Evolutionary conservation across 2,888 invertebrate species (phyloP).

Genomic region (Spodoptera exigua): DNA sequence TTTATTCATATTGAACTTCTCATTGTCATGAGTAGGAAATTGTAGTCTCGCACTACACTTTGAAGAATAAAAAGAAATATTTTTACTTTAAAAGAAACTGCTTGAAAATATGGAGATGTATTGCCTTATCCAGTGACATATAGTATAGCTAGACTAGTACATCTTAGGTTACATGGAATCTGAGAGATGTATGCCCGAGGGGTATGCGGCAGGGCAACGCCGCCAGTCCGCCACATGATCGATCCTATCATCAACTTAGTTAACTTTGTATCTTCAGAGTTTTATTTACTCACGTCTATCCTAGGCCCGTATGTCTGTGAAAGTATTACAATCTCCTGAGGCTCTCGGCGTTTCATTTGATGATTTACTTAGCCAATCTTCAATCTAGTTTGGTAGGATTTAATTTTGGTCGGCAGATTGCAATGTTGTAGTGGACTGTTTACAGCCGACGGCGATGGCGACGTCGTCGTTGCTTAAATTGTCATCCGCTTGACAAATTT

Average conservation of each 20-base stretch:
- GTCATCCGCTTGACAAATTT: neutral
- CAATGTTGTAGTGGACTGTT: constrained; percentile 9
- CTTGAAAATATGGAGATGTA: constrained; percentile 2
- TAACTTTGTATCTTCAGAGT: constrained; percentile 42
- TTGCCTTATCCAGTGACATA: constrained; percentile 1
- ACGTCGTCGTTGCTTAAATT: constrained; percentile 17
- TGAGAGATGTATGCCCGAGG: constrained; percentile 55
- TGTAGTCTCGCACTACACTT: constrained; percentile 6
- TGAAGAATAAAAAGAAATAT: no score
- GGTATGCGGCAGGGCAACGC: constrained; percentile 43
- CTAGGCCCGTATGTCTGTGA: constrained; percentile 19
- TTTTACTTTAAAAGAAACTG: constrained; percentile 3
- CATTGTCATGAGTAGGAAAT: constrained; percentile 27
- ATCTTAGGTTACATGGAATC: constrained; percentile 44
- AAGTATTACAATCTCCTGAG: constrained; percentile 37
- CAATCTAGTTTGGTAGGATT: constrained; percentile 30
- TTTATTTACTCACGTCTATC: constrained; percentile 44
- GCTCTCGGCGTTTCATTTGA: constrained; percentile 22
- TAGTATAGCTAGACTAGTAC: constrained; percentile 27
- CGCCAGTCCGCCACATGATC: constrained; percentile 47
- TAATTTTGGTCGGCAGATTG: constrained; percentile 32
- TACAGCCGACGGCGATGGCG: constrained; percentile 1
- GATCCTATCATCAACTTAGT: constrained; percentile 53
- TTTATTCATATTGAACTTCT: constrained; percentile 28
- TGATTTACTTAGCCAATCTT: constrained; percentile 27